These are phyloP conservation scores for Synanthedon formicaeformis DNA, from an alignment of 2,888 invertebrate genomes.

Conservation along the genomic window DNA sequence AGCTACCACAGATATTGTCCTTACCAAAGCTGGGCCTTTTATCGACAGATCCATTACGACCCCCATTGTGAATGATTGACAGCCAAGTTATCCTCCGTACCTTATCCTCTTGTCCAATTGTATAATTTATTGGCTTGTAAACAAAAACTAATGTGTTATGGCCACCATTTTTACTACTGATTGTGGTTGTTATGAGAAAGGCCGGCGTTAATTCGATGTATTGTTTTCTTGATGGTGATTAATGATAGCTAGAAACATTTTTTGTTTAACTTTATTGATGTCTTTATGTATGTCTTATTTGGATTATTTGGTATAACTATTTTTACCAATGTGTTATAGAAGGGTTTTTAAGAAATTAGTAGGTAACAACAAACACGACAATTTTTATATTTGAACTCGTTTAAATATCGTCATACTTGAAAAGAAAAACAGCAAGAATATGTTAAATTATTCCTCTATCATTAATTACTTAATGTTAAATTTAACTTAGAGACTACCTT, in stretches of 20 bases:
- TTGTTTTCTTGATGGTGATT: slow-evolving; percentile 6
- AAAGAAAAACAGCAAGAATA: too few species aligned
- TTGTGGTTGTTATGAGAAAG: slow-evolving; percentile 1
- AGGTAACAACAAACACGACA: too few species aligned
- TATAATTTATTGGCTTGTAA: slow-evolving; percentile 12
- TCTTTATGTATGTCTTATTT: neutral
- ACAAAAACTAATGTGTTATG: slow-evolving; percentile 10
- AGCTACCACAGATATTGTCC: too few species aligned
- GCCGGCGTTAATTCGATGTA: slow-evolving; percentile 1
- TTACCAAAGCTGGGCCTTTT: too few species aligned
- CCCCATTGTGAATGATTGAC: neutral
- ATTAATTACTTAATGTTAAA: too few species aligned
- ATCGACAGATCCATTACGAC: neutral
- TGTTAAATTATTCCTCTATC: too few species aligned
- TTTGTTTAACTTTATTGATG: neutral
- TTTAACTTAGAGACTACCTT: too few species aligned
- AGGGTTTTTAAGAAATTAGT: too few species aligned
- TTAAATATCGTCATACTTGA: too few species aligned
- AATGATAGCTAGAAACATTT: slow-evolving; percentile 2
- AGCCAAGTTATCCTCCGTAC: too few species aligned
- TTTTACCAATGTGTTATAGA: too few species aligned
- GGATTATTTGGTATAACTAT: neutral
- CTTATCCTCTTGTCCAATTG: slow-evolving; percentile 7
- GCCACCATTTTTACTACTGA: slow-evolving; percentile 3
- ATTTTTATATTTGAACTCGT: too few species aligned